Evolutionary conservation across 2,888 invertebrate species (phyloP).

Genomic region (Villa cingulata): DNA sequence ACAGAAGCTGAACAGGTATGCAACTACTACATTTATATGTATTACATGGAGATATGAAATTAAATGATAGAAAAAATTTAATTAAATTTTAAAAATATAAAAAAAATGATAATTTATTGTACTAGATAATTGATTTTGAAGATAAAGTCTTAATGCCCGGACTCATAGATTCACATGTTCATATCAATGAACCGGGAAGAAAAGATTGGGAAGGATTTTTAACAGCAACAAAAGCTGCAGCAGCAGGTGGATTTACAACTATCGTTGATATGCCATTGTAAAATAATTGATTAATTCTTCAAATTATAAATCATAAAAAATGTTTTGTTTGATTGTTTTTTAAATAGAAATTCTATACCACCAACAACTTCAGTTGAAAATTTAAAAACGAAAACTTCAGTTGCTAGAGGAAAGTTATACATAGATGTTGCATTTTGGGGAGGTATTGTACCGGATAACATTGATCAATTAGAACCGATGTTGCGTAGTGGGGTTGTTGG

Average conservation of each 20-base stretch:
- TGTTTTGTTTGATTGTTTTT: not conserved
- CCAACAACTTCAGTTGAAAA: slow-evolving; percentile 51
- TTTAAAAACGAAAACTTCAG: slow-evolving; percentile 44
- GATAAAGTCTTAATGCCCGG: slow-evolving; percentile 50
- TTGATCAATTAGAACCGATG: slow-evolving; percentile 43
- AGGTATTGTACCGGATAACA: slow-evolving; percentile 57
- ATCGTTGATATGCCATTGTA: slow-evolving; percentile 60
- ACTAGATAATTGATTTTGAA: slow-evolving; percentile 38
- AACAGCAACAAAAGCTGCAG: slow-evolving; percentile 57
- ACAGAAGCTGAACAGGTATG: slow-evolving; percentile 42
- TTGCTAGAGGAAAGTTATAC: slow-evolving; percentile 45
- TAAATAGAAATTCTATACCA: slow-evolving; percentile 56
- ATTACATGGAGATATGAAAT: too few species aligned
- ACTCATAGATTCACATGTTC: slow-evolving; percentile 57
- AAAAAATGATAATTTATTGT: slow-evolving; percentile 5
- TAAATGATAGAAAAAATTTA: too few species aligned
- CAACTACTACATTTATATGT: too few species aligned
- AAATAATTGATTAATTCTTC: slow-evolving; percentile 14
- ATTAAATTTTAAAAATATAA: not conserved
- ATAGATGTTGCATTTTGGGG: slow-evolving; percentile 69
- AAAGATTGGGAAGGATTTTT: slow-evolving; percentile 58
- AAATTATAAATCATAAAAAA: too few species aligned
- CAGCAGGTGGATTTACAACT: slow-evolving; percentile 58
- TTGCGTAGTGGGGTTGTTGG: slow-evolving; percentile 55
- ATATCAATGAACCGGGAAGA: slow-evolving; percentile 59